Base-by-base conservation (phyloP, 2,888 invertebrate genomes). In the Liopterus haemorrhoidalis region DNA sequence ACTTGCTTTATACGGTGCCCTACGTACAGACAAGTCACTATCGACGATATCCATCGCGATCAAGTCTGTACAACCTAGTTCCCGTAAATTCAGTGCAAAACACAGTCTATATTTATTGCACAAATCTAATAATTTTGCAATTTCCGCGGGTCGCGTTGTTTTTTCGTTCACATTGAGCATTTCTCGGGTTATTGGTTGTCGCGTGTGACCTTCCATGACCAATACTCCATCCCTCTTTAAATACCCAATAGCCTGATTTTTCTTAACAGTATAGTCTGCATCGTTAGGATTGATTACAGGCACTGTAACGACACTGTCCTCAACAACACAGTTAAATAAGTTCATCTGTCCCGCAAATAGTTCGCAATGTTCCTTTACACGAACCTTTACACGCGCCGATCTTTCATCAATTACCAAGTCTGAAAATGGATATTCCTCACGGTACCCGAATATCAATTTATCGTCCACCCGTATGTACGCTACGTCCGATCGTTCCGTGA, bases 41-140 rank as follows among this genome's bases (percentile, higher is more conserved):
- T n/a, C n/a, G n/a, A n/a, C n/a, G n/a, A n/a, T n/a, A n/a, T n/a
- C n/a, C n/a, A n/a, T n/a, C n/a, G n/a, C n/a, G n/a, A n/a, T n/a
- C n/a, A n/a, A n/a, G n/a, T n/a, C n/a, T n/a, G n/a, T n/a, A n/a
- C 31, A 30, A 9, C 31, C 31, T 9, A 30, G 11, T 30, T 30
- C 31, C 5, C 5, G 8, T 30, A 30, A 11, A 30, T 30, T 30
- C 6, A 30, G 12, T 5, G 31, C 31, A 30, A 30, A 30, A 30
- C 31, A 30, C 8, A 11, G 6, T 30, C 31, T 9, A 11, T 11
- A 30, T 5, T 30, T 11, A 11, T 30, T 30, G 11, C 6, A 30
- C 6, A 30, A 11, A 9, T 6, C 12, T 11, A 30, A 9, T 30
- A 30, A 30, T 5, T 5, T 30, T 5, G 8, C 5, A 9, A 30